Evolutionary conservation across 2,888 invertebrate species (phyloP), one percentile per base, ranked within the genome.

Genomic region (Epinotia nisella): DNA sequence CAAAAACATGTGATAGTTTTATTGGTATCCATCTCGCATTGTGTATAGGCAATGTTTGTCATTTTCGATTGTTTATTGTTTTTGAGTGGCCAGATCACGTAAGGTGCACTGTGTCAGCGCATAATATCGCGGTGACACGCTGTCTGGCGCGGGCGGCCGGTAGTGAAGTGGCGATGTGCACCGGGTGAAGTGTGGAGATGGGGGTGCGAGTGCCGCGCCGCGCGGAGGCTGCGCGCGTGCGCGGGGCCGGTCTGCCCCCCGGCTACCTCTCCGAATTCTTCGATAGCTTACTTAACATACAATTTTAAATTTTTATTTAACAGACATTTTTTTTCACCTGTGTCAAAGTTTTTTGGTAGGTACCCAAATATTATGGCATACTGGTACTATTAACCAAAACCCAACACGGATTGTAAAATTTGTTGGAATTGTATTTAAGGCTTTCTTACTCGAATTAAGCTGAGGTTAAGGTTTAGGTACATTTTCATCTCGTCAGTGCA

Each of bases 151-250:
- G 49, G 45, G 15, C n/a, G 49, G 49, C 49, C 49, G 70, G 56
- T 71, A 69, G 71, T 68, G 49, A 77, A 79, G 82, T 77, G 74
- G 78, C 49, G 62, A 75, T 80, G 82, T 68, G 78, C 77, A 75
- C 75, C 76, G 78, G 75, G 71, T 65, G 56, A 69, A 49, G 49
- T n/a, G 49, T 76, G 74, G 70, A 74, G 77, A 59, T 75, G 69
- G 71, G 67, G 71, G 75, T 68, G 75, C 78, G 78, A 76, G 73
- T 76, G 75, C 76, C 81, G 84, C 88, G 90, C 91, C 87, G 78
- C 41, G 75, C 77, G 83, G 91, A 90, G 79, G 86, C 90, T 90
- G 91, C 82, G 83, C 89, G 90, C 91, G 87, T 88, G 91, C 91
- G 85, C 76, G 58, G 49, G 29, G 17, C 56, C 19, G 19, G 10